A percentile compares a stretch with the other conserved stretches of the same genome.
phyloP scores from a whole-genome alignment of 2,888 invertebrate species.

The Drosophila pseudotakahashii region DNA sequence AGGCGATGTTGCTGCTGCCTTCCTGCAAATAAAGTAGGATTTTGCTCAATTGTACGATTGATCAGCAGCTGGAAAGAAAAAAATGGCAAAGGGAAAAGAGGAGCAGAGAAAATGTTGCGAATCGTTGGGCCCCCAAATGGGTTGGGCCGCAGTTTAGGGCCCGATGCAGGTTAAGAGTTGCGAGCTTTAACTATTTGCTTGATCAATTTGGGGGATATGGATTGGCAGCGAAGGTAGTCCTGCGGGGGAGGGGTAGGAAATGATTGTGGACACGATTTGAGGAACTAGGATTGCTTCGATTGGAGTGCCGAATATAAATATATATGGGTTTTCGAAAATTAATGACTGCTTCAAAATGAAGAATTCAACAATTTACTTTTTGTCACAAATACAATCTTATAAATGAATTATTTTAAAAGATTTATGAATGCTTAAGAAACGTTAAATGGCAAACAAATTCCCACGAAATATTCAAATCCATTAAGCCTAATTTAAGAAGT shows the following conservation, averaged over 20 bases:
- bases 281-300: background rate
- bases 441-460: background rate
- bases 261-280: slow-evolving; percentile 1
- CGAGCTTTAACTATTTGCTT: slow-evolving; percentile 58
- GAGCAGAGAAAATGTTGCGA: slow-evolving; percentile 27
- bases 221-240: slow-evolving; percentile 15
- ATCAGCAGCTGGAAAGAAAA: slow-evolving; percentile 66
- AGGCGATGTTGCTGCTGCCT: slow-evolving; percentile 34
- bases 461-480: no score
- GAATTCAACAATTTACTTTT: background rate
- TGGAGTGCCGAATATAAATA: background rate
- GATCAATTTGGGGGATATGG: slow-evolving; percentile 42
- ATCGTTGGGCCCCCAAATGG: slow-evolving; percentile 11
- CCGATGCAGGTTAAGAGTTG: slow-evolving; percentile 67
- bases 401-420: background rate
- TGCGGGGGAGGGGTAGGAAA: background rate
- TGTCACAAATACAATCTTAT: no score
- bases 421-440: background rate
- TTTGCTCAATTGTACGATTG: slow-evolving; percentile 80
- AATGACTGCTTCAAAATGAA: background rate
- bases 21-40: slow-evolving; percentile 78
- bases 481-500: background rate
- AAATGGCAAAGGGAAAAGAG: slow-evolving; percentile 23
- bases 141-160: slow-evolving; percentile 39
- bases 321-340: background rate